Conservation (phyloP, 2,797 vertebrate genomes). For the Mus caroli region DNA sequence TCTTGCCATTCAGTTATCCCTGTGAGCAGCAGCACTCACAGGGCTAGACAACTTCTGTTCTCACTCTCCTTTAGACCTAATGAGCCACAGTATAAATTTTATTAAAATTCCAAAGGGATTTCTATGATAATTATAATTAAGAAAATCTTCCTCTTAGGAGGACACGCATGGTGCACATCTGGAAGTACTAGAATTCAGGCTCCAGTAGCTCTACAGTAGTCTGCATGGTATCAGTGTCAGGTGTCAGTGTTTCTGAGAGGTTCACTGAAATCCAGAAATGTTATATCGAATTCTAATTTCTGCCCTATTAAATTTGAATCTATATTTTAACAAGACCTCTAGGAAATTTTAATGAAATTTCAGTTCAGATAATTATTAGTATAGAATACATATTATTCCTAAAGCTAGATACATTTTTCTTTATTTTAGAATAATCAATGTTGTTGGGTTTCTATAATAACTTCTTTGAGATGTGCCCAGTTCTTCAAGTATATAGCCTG, state of each 20-base stretch:
- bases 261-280: background rate
- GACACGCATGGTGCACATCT: conserved; percentile 50
- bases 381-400: conserved; percentile 54
- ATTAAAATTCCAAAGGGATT: background rate
- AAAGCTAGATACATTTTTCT: conserved; percentile 63
- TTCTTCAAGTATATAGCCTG: background rate
- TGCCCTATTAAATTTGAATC: background rate
- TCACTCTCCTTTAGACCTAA: background rate
- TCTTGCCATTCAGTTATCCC: background rate
- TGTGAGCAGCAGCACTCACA: background rate
- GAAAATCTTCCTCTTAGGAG: background rate
- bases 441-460: conserved; percentile 56
- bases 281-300: background rate
- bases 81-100: background rate
- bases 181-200: conserved; percentile 54
- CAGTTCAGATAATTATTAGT: conserved; percentile 45
- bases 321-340: background rate
- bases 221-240: background rate
- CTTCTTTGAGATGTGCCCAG: conserved; percentile 6
- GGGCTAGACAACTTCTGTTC: too few relatives aligned
- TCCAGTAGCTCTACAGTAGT: background rate
- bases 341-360: background rate
- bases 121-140: background rate
- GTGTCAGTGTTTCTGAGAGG: background rate
- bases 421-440: conserved; percentile 66